Evolutionary conservation across 2,113 vertebrate species (phyloP).

Genomic region (Rhea americana): DNA sequence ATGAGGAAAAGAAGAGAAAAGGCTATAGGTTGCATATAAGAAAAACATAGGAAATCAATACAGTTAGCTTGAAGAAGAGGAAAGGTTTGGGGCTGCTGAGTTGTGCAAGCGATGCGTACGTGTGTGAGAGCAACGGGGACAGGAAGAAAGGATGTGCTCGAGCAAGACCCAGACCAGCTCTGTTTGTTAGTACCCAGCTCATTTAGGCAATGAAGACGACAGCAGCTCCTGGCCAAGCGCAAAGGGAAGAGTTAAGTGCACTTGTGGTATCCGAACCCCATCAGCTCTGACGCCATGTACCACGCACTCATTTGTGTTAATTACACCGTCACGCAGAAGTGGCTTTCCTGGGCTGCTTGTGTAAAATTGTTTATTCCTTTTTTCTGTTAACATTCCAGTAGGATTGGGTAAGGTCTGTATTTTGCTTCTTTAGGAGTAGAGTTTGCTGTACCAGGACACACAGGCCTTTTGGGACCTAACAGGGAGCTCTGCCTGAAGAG

Average conservation of each 20-base stretch:
- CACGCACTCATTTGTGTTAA: fast-evolving
- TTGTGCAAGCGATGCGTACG: neutral
- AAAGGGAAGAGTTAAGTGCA: neutral
- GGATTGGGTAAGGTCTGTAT: neutral
- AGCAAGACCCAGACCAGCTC: neutral
- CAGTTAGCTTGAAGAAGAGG: neutral
- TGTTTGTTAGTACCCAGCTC: neutral
- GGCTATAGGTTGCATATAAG: neutral
- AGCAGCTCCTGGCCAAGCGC: neutral
- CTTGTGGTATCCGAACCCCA: neutral
- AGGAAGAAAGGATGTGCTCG: neutral
- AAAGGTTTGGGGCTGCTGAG: neutral
- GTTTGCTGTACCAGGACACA: neutral
- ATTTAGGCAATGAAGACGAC: neutral
- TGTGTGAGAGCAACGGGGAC: neutral
- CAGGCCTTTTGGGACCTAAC: too few relatives aligned
- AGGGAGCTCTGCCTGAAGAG: neutral
- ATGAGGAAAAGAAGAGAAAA: neutral
- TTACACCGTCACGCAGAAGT: fast-evolving
- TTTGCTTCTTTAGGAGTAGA: neutral
- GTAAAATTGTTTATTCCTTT: neutral
- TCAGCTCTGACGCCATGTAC: neutral
- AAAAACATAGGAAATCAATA: neutral
- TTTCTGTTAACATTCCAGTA: neutral
- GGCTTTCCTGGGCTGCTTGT: neutral